These are phyloP conservation scores for Drosophila funebris DNA, from an alignment of 1,140 invertebrate genomes.

Conservation along the genomic window DNA sequence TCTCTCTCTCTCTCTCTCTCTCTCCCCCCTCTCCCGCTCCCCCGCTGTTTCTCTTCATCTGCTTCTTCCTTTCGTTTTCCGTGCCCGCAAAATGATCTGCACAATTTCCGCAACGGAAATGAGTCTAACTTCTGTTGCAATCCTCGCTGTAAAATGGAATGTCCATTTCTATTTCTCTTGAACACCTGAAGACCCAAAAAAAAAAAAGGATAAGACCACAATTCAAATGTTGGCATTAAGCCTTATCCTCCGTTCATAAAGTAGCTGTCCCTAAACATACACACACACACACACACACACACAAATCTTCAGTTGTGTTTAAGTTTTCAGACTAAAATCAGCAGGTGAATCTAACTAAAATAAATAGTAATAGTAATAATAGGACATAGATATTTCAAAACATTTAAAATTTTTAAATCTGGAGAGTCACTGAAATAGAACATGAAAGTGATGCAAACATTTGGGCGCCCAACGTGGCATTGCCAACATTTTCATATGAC, in stretches of 20 bases:
- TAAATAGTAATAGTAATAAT: too few relatives aligned
- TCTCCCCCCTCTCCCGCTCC: background rate
- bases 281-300: too few relatives aligned
- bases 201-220: background rate
- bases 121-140: constrained; percentile 29
- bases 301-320: too few relatives aligned
- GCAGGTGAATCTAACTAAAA: too few relatives aligned
- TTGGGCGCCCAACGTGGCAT: background rate
- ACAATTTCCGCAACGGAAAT: constrained; percentile 50
- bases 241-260: background rate
- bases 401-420: too few relatives aligned
- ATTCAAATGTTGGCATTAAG: background rate
- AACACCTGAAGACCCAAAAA: constrained; percentile 7
- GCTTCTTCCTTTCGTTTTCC: background rate
- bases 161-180: background rate
- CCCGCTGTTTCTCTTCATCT: background rate
- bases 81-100: constrained; percentile 38
- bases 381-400: too few relatives aligned
- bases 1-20: background rate
- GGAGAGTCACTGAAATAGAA: too few relatives aligned
- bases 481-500: too few relatives aligned
- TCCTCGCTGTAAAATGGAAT: background rate
- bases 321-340: too few relatives aligned
- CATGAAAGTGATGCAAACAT: background rate
- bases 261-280: too few relatives aligned